Base-by-base conservation (phyloP, 2,113 vertebrate genomes). In the Ptychochromis oligacanthus region DNA sequence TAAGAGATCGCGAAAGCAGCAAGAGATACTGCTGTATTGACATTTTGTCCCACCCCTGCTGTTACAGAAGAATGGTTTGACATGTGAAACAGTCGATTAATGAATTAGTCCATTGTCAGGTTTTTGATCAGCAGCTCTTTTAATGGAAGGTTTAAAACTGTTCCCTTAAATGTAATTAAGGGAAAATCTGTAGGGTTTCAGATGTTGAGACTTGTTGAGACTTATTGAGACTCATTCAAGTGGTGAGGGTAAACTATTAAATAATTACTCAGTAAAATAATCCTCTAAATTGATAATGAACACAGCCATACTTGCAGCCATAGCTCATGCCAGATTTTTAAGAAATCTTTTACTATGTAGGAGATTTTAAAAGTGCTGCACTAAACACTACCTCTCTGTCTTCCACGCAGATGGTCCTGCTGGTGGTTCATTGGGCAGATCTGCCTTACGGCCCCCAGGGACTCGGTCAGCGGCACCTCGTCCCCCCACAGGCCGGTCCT, bases 391-490 rank as follows among this genome's bases (percentile, higher is more conserved):
- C 80, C 38, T 72, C 43, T 86, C 2, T 88, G 4, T 81, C 52
- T n/a, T 76, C 40, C 76, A 91, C 77, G 0, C 93, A 97, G 98
- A 99, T 54, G 89, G 95, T 62, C 83, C 95, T 15, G 93, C 92
- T 93, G 97, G 97, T 28, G 90, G 95, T 49, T 91, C 96, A 4
- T 94, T 95, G 38, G 86, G 94, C 54, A 96, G 97, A 79, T 96
- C 97, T 12, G 96, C 96, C 1, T 91, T 97, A 6, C 96, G 96
- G 28, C 96, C 96, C 3, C 96, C 97, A 0, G 95, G 96, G 31
- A 93, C 96, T 72, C 92, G 97, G 75, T 93, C 97, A 3, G 94
- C 96, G 0, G 96, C 97, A 20, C 97, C 97, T 4, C 96, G 96
- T 26, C 96, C 96, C n/a, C 96, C 96, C 0, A 89, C 93, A 0